Evolutionary conservation across 2,797 vertebrate genomes (phyloP).

Genomic region (Furcifer pardalis): DNA sequence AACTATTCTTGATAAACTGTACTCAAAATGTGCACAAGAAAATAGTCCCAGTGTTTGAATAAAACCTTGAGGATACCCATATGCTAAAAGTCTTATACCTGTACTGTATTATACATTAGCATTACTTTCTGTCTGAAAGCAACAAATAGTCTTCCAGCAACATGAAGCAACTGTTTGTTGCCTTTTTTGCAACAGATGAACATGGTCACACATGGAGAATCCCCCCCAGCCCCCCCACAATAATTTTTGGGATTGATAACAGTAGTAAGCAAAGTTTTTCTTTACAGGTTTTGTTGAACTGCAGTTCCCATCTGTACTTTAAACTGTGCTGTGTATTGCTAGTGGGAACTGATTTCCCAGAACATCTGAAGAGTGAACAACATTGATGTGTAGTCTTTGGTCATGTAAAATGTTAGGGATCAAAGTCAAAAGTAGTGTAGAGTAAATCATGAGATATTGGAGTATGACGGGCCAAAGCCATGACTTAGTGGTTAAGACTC

Average conservation of each 20-base stretch:
- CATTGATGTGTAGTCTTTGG: not conserved
- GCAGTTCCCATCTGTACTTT: too few species aligned
- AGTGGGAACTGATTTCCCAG: too few species aligned
- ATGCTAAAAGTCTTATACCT: not conserved
- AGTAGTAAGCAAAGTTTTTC: too few species aligned
- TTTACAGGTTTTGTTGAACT: too few species aligned
- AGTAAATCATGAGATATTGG: not conserved
- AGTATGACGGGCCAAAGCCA: too few species aligned
- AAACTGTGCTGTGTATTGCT: too few species aligned
- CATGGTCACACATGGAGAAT: not conserved
- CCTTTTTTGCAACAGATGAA: not conserved
- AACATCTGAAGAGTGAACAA: too few species aligned
- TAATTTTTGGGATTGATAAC: not conserved
- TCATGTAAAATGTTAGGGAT: not conserved
- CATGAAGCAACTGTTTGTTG: not conserved
- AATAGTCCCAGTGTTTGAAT: not conserved
- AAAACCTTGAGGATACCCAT: not conserved
- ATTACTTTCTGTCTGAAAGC: not conserved
- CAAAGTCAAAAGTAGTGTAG: not conserved
- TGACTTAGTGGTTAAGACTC: too few species aligned
- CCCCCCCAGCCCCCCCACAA: too few species aligned
- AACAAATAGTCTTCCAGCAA: not conserved
- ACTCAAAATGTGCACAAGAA: not conserved
- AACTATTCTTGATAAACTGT: fast-evolving
- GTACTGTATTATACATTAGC: not conserved